Base-by-base conservation (phyloP, 2,888 invertebrate species). In the Nomada ruficornis region DNA sequence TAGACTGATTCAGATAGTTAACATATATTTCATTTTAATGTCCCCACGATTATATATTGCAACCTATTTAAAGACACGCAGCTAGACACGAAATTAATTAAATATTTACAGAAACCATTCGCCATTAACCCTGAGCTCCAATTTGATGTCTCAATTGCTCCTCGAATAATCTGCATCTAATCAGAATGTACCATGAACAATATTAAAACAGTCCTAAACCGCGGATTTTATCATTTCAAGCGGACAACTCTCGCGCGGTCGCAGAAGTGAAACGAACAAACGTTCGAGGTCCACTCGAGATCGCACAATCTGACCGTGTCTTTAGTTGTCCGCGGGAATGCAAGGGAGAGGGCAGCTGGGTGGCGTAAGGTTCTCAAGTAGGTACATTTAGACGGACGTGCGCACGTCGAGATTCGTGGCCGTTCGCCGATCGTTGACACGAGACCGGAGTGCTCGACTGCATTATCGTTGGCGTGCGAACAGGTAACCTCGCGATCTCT, bases 381-480 rank as follows among this genome's bases (percentile, higher is more conserved):
- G 87, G 87, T 85, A 86, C 88, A 88, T 86, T 88, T 88, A 88
- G 88, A 88, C 88, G 84, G 83, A 89, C 89, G 88, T 86, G 88
- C 88, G 72, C 88, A 82, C 89, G 85, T 83, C 77, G 86, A 83
- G 88, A 89, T 89, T 88, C 88, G 88, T 89, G 88, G 88, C 89
- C 88, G 84, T 88, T 82, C 89, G 89, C 88, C 89, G 88, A 89
- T 88, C 88, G 84, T 88, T 89, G 88, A 88, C 88, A 88, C 88
- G 88, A 77, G 86, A 75, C 87, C 82, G 86, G 84, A 84, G 88
- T 82, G 77, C 87, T 86, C 88, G 88, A 82, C 89, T 89, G 88
- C 86, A 86, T 88, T 89, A 88, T 86, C 82, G 85, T 82, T 74
- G 80, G 82, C 84, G 88, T 86, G 88, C 89, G 89, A 88, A 89